phyloP scores from a whole-genome alignment of 2,113 vertebrate genomes.

The Argyrosomus japonicus region DNA sequence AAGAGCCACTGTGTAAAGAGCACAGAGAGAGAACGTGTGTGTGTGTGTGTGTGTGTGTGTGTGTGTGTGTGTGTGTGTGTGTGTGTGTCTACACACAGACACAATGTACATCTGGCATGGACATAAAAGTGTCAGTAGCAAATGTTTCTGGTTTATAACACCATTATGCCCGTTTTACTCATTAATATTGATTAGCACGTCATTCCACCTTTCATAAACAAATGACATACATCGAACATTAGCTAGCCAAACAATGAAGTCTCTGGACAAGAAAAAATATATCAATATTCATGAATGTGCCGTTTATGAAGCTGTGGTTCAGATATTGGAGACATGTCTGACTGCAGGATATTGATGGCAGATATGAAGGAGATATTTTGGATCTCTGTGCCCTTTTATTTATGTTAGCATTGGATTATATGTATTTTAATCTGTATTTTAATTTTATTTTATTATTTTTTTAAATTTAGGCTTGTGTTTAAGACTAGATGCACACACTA shows the following conservation, averaged over 20 bases:
- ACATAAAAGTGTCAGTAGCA: conserved; percentile 53
- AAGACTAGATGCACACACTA: background rate
- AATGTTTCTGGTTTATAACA: conserved; percentile 24
- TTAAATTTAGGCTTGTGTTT: too few relatives aligned
- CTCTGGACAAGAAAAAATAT: background rate
- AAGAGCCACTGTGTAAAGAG: conserved; percentile 62
- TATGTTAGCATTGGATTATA: background rate
- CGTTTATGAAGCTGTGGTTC: background rate
- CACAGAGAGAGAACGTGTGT: background rate
- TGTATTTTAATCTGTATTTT: background rate
- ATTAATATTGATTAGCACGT: conserved; percentile 54
- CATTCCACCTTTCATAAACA: conserved; percentile 51
- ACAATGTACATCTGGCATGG: conserved; percentile 45
- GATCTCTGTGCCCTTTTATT: background rate
- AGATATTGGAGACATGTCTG: background rate
- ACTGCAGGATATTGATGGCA: conserved; percentile 1
- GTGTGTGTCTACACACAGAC: background rate
- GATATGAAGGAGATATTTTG: background rate
- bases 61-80: conserved; percentile 19
- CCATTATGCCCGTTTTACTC: conserved; percentile 8
- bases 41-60: conserved; percentile 17
- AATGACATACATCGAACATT: conserved; percentile 6
- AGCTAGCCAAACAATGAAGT: conserved; percentile 13
- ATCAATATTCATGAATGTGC: conserved; percentile 42
- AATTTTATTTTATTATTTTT: background rate